Conservation (phyloP, 2,888 invertebrate genomes). For the Allophyes oxyacanthae region DNA sequence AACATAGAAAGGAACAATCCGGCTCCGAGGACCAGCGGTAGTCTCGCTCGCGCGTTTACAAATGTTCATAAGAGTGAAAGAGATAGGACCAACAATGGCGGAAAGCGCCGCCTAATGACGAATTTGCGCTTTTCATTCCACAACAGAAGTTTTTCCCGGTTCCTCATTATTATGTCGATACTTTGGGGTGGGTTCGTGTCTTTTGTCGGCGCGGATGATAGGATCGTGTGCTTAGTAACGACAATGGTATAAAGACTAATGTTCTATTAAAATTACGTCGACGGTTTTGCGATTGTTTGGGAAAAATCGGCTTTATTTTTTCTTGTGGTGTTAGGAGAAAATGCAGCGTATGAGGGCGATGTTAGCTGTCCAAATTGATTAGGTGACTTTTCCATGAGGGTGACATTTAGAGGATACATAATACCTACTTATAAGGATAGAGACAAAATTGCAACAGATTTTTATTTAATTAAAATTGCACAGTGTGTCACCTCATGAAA, state of each 20-base stretch:
- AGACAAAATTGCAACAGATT: too few relatives aligned
- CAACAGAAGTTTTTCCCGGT: conserved; percentile 89
- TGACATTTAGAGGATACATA: background rate
- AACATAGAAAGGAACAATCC: conserved; percentile 90
- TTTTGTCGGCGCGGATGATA: conserved; percentile 81
- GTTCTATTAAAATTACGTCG: conserved; percentile 59
- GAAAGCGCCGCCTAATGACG: conserved; percentile 89
- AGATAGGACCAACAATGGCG: conserved; percentile 83
- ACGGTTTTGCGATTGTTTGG: conserved; percentile 51
- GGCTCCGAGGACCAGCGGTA: conserved; percentile 83
- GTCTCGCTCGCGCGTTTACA: conserved; percentile 71
- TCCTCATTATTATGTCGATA: conserved; percentile 88
- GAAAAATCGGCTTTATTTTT: conserved; percentile 57
- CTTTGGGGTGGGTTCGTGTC: conserved; percentile 82
- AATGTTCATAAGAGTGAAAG: conserved; percentile 60
- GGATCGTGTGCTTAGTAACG: conserved; percentile 79
- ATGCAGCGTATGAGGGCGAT: conserved; percentile 1
- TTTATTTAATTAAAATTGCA: too few relatives aligned
- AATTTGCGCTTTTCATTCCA: conserved; percentile 90
- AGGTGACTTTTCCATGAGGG: background rate
- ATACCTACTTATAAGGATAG: background rate
- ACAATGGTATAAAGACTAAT: conserved; percentile 72
- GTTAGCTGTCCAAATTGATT: conserved; percentile 18
- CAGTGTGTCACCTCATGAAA: too few relatives aligned
- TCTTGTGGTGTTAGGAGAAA: conserved; percentile 9